Evolutionary conservation across 1,140 invertebrate genomes (phyloP).

Genomic region (Chlorops oryzae): DNA sequence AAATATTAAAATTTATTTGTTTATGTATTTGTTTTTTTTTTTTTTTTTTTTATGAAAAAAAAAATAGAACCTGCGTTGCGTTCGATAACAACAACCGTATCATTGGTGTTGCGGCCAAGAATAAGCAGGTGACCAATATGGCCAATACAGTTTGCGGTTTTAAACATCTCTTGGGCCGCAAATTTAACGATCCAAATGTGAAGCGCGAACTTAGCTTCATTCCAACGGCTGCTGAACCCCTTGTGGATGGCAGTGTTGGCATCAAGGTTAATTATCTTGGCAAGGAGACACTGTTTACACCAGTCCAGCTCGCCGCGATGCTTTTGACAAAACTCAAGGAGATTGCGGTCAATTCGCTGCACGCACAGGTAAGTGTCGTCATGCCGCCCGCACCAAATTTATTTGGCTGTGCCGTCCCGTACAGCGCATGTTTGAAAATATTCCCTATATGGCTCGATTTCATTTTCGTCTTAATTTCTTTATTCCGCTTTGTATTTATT

Average conservation of each 20-base stretch:
- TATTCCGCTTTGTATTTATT: neutral
- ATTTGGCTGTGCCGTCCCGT: no score
- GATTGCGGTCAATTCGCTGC: constrained; percentile 76
- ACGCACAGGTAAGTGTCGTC: constrained; percentile 57
- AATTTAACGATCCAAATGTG: constrained; percentile 79
- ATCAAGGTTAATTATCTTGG: constrained; percentile 83
- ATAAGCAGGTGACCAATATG: constrained; percentile 94
- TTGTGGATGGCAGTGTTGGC: constrained; percentile 66
- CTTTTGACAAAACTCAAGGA: constrained; percentile 95
- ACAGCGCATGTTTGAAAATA: neutral
- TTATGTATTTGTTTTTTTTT: no score
- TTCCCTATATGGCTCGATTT: neutral
- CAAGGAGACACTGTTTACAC: constrained; percentile 80
- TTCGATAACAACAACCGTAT: constrained; percentile 88
- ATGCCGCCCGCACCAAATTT: neutral
- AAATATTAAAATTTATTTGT: no score
- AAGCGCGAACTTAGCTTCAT: constrained; percentile 71
- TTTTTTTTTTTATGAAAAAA: no score
- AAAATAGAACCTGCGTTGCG: constrained; percentile 92
- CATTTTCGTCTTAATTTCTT: neutral
- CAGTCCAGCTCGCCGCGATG: constrained; percentile 95
- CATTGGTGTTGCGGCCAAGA: constrained; percentile 93
- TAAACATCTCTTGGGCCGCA: constrained; percentile 84
- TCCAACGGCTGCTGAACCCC: constrained; percentile 68
- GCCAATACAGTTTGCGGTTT: constrained; percentile 94